Evolutionary conservation across 2,888 invertebrate genomes (phyloP), one percentile per base, ranked within the genome.

Genomic region (Atherix ibis): DNA sequence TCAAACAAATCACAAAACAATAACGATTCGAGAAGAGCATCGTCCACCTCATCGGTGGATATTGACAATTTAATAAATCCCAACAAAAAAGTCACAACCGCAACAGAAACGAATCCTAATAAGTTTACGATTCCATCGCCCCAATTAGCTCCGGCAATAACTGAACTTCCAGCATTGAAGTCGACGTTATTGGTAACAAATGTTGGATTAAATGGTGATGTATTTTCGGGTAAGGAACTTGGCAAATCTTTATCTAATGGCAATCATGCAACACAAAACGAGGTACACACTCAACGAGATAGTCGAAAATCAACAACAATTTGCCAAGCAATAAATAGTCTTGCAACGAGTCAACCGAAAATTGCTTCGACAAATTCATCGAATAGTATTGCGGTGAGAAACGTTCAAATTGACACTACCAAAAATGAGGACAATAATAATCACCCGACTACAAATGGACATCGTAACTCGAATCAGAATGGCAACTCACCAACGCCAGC

Each of bases 81-180:
- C 9, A 16, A 26, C 12, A 12, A 34, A 18, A 18, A 18, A 10
- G 10, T 13, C 15, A 24, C 10, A n/a, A 12, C 6, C 4, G 9
- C n/a, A 24, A 9, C 29, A 13, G 18, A 34, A 27, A 34, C 16
- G 16, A 28, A 28, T 34, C n/a, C n/a, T n/a, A n/a, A n/a, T n/a
- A n/a, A n/a, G n/a, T n/a, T n/a, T n/a, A n/a, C n/a, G n/a, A n/a
- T n/a, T n/a, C n/a, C n/a, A n/a, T n/a, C n/a, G n/a, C n/a, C n/a
- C n/a, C n/a, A n/a, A n/a, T n/a, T n/a, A n/a, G n/a, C n/a, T n/a
- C n/a, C n/a, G n/a, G n/a, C n/a, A n/a, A n/a, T n/a, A n/a, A n/a
- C n/a, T n/a, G n/a, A n/a, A n/a, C n/a, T n/a, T n/a, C n/a, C n/a
- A n/a, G n/a, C n/a, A n/a, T n/a, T n/a, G n/a, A n/a, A n/a, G n/a